Evolutionary conservation across 2,888 invertebrate species (phyloP).

Genomic region (Coelopa pilipes): DNA sequence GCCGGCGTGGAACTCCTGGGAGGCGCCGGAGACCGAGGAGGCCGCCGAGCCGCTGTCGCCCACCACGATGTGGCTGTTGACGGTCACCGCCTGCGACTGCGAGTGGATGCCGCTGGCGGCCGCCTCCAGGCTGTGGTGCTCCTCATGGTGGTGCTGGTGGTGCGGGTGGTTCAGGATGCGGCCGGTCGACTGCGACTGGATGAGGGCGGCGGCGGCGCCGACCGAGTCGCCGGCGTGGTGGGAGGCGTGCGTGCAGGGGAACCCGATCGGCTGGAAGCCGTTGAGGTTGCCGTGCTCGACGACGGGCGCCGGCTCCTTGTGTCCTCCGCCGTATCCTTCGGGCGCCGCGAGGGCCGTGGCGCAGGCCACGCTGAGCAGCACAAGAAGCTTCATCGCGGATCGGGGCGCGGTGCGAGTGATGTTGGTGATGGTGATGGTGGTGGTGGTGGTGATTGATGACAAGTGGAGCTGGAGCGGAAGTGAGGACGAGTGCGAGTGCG

Average conservation of each 20-base stretch:
- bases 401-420: too few relatives aligned
- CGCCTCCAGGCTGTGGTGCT: conserved; percentile 37
- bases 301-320: conserved; percentile 39
- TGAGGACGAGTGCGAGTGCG: conserved; percentile 12
- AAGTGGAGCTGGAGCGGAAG: background rate
- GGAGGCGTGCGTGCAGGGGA: conserved; percentile 44
- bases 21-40: conserved; percentile 25
- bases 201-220: conserved; percentile 40
- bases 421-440: too few relatives aligned
- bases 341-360: conserved; percentile 40
- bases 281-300: conserved; percentile 37
- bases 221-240: conserved; percentile 18
- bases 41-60: conserved; percentile 40
- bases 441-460: too few relatives aligned
- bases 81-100: conserved; percentile 41
- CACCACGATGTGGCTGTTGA: conserved; percentile 44
- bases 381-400: conserved; percentile 42
- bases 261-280: conserved; percentile 39
- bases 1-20: conserved; percentile 40
- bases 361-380: conserved; percentile 42
- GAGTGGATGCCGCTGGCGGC: conserved; percentile 40
- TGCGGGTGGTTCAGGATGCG: conserved; percentile 50
- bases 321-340: conserved; percentile 46
- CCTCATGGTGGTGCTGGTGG: background rate
- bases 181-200: conserved; percentile 47